Base-by-base conservation (phyloP, 2,113 vertebrate species). In the Mirounga angustirostris region DNA sequence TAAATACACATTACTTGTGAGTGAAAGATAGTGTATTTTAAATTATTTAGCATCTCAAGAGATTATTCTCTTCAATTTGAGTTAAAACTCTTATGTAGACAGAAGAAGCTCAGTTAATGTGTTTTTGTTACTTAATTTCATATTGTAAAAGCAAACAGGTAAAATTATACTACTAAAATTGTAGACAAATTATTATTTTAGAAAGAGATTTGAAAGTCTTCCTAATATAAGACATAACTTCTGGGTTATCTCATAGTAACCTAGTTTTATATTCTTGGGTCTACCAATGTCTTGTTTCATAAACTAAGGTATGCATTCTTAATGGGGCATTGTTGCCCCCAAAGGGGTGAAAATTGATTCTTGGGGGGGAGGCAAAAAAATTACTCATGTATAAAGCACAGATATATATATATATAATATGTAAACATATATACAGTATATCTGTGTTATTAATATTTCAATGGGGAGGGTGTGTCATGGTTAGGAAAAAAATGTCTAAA, bases 191-290 rank as follows among this genome's bases (percentile, higher is more conserved):
- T 71, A 36, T 65, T 89, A 61, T 2, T 67, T n/a, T 14, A 46
- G 96, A 96, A 85, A 80, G 91, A 96, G 40, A 56, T 81, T 58
- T 94, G 13, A 26, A 1, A 95, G 56, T 89, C 56, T 40, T 83
- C 43, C 5, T 84, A 43, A 50, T 59, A 79, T 5, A 93, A 78
- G 63, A 56, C 56, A 2, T 0, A 0, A 12, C 30, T 97, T 84
- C 21, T 80, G 59, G 24, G 13, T 19, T 86, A 85, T 50, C 1
- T 0, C 11, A 11, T 13, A 78, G 54, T 95, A 97, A 97, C 92
- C 97, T 96, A 54, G 40, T 21, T 97, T 96, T 91, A 28, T 73
- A 33, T 84, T 82, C 9, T 50, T 97, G 54, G n/a, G 10, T 83
- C 30, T 93, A 56, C 58, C 50, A 63, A 0, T 79, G 50, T 86